Conservation (phyloP, 2,113 vertebrate genomes). For the Colistium nudipinnis region DNA sequence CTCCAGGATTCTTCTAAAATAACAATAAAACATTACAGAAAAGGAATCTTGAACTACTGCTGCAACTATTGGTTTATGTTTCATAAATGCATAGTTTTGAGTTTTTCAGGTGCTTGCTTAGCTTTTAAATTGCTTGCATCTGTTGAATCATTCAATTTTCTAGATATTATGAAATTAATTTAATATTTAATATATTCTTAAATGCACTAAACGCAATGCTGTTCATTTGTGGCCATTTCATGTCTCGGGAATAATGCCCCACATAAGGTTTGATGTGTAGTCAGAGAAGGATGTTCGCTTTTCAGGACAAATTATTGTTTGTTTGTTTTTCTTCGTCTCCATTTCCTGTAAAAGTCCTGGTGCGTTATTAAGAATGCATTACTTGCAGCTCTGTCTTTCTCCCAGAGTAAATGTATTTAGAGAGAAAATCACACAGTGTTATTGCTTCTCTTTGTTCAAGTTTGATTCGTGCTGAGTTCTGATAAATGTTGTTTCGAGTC, state of each 20-base stretch:
- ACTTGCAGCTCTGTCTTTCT: conserved; percentile 25
- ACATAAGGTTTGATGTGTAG: background rate
- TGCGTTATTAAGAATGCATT: conserved; percentile 19
- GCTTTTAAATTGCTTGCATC: background rate
- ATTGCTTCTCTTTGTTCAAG: conserved; percentile 36
- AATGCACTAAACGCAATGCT: background rate
- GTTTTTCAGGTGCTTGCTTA: background rate
- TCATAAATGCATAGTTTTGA: background rate
- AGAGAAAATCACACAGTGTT: conserved; percentile 43
- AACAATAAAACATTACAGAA: conserved; percentile 1
- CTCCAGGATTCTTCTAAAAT: conserved; percentile 18
- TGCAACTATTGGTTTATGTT: background rate
- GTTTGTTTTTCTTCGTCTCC: background rate
- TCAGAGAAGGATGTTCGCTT: background rate
- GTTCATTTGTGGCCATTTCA: background rate
- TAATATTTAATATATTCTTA: background rate
- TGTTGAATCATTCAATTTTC: background rate
- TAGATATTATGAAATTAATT: too few relatives aligned
- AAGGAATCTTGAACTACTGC: conserved; percentile 9
- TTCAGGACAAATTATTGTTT: too few relatives aligned
- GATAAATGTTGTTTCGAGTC: conserved; percentile 54
- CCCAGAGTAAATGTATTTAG: conserved; percentile 39
- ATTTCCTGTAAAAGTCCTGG: background rate
- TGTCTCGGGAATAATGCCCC: background rate
- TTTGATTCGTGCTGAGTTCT: conserved; percentile 34